Evolutionary conservation across 2,113 vertebrate species (phyloP).

Genomic region (Syngnathus scovelli): DNA sequence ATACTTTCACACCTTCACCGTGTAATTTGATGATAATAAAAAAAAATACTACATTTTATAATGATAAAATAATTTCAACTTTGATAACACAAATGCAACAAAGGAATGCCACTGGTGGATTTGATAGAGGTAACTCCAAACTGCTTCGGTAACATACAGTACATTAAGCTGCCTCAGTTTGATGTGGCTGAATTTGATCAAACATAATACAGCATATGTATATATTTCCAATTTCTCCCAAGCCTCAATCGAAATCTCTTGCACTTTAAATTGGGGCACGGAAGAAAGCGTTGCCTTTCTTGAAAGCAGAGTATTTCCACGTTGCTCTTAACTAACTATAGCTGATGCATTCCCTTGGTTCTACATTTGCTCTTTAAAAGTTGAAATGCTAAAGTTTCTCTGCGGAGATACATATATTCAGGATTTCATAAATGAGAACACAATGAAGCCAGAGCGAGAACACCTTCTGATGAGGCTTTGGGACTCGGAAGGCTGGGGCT

Average conservation of each 20-base stretch:
- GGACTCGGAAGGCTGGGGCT: slow-evolving; percentile 26
- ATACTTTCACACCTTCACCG: slow-evolving; percentile 12
- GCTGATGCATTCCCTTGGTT: slow-evolving; percentile 49
- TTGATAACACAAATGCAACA: not conserved
- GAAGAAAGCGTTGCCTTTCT: slow-evolving; percentile 40
- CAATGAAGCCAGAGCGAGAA: slow-evolving; percentile 22
- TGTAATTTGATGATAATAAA: not conserved
- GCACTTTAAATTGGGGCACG: slow-evolving; percentile 48
- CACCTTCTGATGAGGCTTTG: slow-evolving; percentile 38
- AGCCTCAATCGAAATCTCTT: slow-evolving; percentile 17
- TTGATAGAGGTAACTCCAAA: no score
- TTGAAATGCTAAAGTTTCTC: slow-evolving; percentile 47
- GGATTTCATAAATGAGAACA: slow-evolving; percentile 51
- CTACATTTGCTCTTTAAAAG: slow-evolving; percentile 32
- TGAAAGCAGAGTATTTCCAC: slow-evolving; percentile 41
- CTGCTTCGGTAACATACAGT: not conserved
- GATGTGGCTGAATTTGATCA: not conserved
- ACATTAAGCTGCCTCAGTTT: not conserved
- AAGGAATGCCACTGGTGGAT: no score
- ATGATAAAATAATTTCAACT: not conserved
- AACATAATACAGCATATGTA: not conserved
- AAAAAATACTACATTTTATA: not conserved
- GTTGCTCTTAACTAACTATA: slow-evolving; percentile 53
- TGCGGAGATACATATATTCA: slow-evolving; percentile 28
- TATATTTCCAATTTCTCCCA: not conserved